Evolutionary conservation across 2,888 invertebrate species (phyloP).

Genomic region (Podotricha telesiphe): DNA sequence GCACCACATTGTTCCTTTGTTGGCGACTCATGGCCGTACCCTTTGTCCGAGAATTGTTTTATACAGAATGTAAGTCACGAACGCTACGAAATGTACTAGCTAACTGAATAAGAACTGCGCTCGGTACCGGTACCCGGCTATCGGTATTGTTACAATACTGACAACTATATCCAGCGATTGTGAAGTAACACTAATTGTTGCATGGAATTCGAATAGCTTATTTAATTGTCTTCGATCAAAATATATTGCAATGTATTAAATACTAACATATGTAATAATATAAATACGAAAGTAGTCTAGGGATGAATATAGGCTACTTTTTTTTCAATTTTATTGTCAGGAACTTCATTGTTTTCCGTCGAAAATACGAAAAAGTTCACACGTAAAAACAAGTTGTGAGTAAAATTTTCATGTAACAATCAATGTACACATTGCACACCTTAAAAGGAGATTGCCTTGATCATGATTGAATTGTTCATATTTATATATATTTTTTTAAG

Average conservation of each 20-base stretch:
- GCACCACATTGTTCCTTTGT: conserved; percentile 78
- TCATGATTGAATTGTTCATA: no score
- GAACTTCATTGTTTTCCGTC: no score
- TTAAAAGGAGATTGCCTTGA: no score
- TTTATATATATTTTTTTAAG: no score
- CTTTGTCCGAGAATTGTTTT: conserved; percentile 83
- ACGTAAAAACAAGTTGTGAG: no score
- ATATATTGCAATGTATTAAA: background rate
- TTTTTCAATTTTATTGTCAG: no score
- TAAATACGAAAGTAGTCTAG: no score
- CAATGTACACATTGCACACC: no score
- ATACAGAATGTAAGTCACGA: conserved; percentile 83
- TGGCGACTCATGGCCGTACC: conserved; percentile 73
- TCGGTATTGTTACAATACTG: conserved; percentile 54
- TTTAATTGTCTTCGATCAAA: background rate
- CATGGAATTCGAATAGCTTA: background rate
- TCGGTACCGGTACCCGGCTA: conserved; percentile 59
- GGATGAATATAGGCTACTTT: no score
- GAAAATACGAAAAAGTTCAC: no score
- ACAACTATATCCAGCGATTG: conserved; percentile 65
- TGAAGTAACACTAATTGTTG: conserved; percentile 9
- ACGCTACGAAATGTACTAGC: conserved; percentile 76
- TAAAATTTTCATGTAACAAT: no score
- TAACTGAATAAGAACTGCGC: conserved; percentile 73
- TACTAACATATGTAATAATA: no score